Conservation (phyloP, 2,113 vertebrate species). For the Hyla sarda region DNA sequence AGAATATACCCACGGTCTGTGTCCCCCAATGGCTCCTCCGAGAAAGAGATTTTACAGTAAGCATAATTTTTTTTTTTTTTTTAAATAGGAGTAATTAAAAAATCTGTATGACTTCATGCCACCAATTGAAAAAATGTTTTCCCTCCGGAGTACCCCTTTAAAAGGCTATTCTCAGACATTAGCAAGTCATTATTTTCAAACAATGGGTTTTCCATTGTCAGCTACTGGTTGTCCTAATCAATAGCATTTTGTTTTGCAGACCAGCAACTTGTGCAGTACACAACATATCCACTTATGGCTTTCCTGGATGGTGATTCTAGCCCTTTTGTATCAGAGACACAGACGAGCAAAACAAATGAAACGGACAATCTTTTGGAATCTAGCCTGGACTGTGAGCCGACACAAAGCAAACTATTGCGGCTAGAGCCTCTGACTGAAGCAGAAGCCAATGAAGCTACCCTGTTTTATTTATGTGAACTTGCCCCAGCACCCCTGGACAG, state of each 20-base stretch:
- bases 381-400: constrained; percentile 69
- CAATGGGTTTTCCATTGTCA: no score
- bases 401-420: constrained; percentile 86
- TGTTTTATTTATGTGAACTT: constrained; percentile 94
- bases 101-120: no score
- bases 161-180: no score
- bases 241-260: constrained; percentile 69
- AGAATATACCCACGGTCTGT: no score
- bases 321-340: constrained; percentile 65
- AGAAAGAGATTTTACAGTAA: no score
- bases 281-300: constrained; percentile 87
- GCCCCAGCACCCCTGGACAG: constrained; percentile 76
- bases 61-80: no score
- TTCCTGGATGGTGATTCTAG: constrained; percentile 85
- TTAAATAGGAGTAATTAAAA: no score
- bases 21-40: no score
- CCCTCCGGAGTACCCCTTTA: no score
- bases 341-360: constrained; percentile 69
- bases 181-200: no score
- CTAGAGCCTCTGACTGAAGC: constrained; percentile 93
- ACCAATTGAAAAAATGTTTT: no score
- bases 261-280: constrained; percentile 94
- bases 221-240: background rate
- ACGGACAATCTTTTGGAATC: constrained; percentile 80
- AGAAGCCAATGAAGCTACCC: constrained; percentile 86